Percentiles rank a stretch among this genome's conserved stretches.
phyloP scores from a whole-genome alignment of 2,888 invertebrate species.

The Nemoura dubitans region DNA sequence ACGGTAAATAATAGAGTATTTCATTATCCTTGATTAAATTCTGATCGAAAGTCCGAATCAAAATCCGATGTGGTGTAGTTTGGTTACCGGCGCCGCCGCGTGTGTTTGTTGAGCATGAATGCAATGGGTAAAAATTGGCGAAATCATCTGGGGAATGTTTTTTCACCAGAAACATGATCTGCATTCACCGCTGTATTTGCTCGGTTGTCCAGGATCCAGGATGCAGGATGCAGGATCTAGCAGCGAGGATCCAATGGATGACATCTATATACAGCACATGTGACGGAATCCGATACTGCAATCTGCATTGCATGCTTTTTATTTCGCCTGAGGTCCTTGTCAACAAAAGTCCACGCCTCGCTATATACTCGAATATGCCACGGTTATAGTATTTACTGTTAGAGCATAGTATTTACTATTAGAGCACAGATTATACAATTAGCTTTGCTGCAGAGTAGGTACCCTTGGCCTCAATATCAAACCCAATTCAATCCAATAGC shows the following conservation, averaged over 20 bases:
- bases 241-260: not conserved
- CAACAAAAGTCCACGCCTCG: too few relatives aligned
- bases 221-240: not conserved
- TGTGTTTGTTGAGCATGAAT: not conserved
- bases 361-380: too few relatives aligned
- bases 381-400: too few relatives aligned
- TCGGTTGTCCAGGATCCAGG: not conserved
- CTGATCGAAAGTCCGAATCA: not conserved
- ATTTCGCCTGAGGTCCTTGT: too few relatives aligned
- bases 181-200: conserved; percentile 2
- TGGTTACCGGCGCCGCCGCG: not conserved
- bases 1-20: not conserved
- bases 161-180: not conserved
- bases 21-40: conserved; percentile 12
- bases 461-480: too few relatives aligned
- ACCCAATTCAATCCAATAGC: too few relatives aligned
- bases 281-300: too few relatives aligned
- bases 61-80: not conserved
- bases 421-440: too few relatives aligned
- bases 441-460: too few relatives aligned
- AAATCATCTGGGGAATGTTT: not conserved
- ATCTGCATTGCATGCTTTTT: too few relatives aligned
- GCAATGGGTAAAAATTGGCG: not conserved
- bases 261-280: too few relatives aligned
- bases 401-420: too few relatives aligned